phyloP scores from a whole-genome alignment of 2,113 vertebrate genomes.

The Microcebus jonahi region DNA sequence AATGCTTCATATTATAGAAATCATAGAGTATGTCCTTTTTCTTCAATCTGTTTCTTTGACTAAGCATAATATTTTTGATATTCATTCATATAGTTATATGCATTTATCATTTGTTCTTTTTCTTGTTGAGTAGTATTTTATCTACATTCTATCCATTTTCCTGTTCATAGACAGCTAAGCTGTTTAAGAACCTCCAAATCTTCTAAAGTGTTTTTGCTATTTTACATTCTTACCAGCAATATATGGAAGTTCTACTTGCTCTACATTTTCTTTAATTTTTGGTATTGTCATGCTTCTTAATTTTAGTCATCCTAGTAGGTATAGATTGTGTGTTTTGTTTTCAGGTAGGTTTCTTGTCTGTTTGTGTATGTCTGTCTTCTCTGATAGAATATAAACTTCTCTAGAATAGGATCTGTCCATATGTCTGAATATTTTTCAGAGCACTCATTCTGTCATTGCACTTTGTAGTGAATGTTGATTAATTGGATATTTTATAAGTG shows the following conservation, averaged over 20 bases:
- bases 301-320: constrained; percentile 6
- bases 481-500: constrained; percentile 29
- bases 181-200: constrained; percentile 38
- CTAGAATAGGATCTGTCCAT: not conserved
- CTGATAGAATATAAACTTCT: not conserved
- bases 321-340: constrained; percentile 28
- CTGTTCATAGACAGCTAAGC: not conserved
- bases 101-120: not conserved
- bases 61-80: constrained; percentile 25
- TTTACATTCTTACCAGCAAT: not conserved
- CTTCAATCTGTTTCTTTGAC: not conserved
- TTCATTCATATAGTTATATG: not conserved
- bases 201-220: constrained; percentile 6
- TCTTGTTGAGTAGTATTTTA: not conserved
- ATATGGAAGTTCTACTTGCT: not conserved
- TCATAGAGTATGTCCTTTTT: not conserved
- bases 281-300: not conserved
- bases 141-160: not conserved
- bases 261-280: not conserved
- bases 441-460: not conserved
- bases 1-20: constrained; percentile 12
- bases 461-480: not conserved
- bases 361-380: constrained; percentile 1
- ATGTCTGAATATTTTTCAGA: not conserved
- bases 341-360: not conserved